phyloP scores from a whole-genome alignment of 1,140 invertebrate species.

The Ridgeia piscesae region DNA sequence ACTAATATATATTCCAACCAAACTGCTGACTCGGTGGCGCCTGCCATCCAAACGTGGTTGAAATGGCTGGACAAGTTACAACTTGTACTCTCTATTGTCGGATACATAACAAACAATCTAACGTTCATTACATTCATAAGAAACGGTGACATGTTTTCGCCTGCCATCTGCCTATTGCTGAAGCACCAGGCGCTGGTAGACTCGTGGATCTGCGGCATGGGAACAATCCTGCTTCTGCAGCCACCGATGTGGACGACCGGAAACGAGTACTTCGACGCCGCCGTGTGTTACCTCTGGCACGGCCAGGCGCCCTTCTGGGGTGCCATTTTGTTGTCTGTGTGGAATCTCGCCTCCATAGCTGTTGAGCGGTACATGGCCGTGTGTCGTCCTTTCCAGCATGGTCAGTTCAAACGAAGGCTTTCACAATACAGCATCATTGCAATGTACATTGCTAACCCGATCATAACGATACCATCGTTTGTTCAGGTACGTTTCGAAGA shows the following conservation, averaged over 20 bases:
- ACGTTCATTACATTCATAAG: constrained; percentile 11
- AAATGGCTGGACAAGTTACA: not conserved
- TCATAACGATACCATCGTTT: not conserved
- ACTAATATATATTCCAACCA: no score
- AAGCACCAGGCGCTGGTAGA: constrained; percentile 21
- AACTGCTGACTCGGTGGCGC: no score
- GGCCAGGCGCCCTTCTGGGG: constrained; percentile 23
- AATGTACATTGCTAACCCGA: not conserved
- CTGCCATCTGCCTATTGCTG: not conserved
- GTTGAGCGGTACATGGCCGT: constrained; percentile 19
- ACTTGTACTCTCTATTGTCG: not conserved
- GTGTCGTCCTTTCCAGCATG: not conserved
- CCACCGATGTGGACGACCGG: constrained; percentile 15
- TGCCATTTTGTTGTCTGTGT: not conserved
- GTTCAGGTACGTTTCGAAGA: not conserved
- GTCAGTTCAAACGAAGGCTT: not conserved
- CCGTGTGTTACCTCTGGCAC: constrained; percentile 23
- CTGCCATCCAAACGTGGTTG: no score
- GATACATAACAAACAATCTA: not conserved
- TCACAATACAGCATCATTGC: not conserved
- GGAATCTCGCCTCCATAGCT: not conserved
- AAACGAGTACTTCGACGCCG: not conserved
- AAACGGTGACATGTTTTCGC: not conserved
- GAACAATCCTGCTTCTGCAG: constrained; percentile 16
- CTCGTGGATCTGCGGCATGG: constrained; percentile 18